Base-by-base conservation (phyloP, 1,140 invertebrate species). In the Aporrectodea caliginosa region DNA sequence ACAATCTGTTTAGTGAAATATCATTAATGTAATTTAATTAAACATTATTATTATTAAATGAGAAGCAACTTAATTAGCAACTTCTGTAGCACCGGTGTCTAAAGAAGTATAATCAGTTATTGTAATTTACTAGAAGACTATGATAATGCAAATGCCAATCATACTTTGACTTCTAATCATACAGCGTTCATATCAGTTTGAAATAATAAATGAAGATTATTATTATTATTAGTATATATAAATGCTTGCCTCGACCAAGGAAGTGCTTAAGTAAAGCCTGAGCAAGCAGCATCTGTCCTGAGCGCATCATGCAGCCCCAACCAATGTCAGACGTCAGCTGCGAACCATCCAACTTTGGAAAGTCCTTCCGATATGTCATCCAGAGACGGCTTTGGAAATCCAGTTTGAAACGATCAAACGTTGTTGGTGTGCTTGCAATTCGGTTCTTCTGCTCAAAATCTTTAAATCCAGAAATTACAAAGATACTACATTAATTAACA, bases 271-370 rank as follows among this genome's bases (percentile, higher is more conserved):
- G 16, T 16, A 76, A 58, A 35, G 75, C 94, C 87, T 98, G 94
- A 27, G 93, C 97, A 35, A 99, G 89, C 74, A 99, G 93, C 98
- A 99, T 99, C 89, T 99, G 98, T 0, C 97, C 98, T 90, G 96
- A 98, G 82, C 98, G 91, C 75, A 99, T 89, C 97, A 99, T 99
- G 88, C 98, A 99, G 35, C 98, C 98, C 97, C 98, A 99, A 75
- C 98, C 98, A 89, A 93, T 94, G 85, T 99, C 98, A 16, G 93
- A 92, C 0, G 95, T 98, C 34, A 95, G 91, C 35, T 91, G 91
- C 2, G 43, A 58, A 22, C 43, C 43, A 22, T 58, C 43, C 6
- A 58, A 22, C 43, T 58, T 58, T 58, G 43, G 43, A 58, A 58
- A 58, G 22, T 58, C 43, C 22, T 58, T 58, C 22, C 43, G 6